Conservation (phyloP, 1,140 invertebrate genomes). For the Elymnias hypermnestra region DNA sequence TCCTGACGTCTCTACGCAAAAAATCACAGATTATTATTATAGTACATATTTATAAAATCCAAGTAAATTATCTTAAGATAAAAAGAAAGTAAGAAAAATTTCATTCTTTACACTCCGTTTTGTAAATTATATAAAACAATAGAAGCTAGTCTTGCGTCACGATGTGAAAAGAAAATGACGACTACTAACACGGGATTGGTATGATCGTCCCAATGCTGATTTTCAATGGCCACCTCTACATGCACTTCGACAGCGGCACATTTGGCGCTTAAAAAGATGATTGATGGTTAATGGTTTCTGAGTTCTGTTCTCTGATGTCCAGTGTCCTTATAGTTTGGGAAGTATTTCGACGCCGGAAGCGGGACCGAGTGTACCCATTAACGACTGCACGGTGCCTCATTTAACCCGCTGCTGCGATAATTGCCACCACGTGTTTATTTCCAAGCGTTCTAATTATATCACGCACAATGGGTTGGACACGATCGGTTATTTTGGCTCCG, state of each 20-base stretch:
- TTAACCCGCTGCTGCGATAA: slow-evolving; percentile 72
- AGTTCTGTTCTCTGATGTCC: slow-evolving; percentile 13
- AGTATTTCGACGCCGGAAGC: slow-evolving; percentile 44
- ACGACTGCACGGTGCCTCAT: slow-evolving; percentile 69
- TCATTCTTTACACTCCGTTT: no score
- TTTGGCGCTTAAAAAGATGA: no score
- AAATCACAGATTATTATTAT: no score
- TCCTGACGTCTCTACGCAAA: no score
- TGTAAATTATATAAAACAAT: no score
- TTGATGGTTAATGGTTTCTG: slow-evolving; percentile 7
- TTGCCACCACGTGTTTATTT: slow-evolving; percentile 75
- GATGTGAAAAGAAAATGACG: no score
- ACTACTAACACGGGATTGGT: no score
- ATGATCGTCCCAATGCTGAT: no score
- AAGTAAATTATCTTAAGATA: slow-evolving; percentile 6
- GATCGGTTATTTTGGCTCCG: slow-evolving; percentile 66
- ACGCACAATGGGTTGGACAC: slow-evolving; percentile 73
- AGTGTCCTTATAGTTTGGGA: slow-evolving; percentile 11
- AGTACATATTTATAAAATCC: slow-evolving; percentile 10
- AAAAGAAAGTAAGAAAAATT: no score
- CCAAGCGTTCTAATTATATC: slow-evolving; percentile 69
- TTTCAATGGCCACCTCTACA: no score
- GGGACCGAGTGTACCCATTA: slow-evolving; percentile 60
- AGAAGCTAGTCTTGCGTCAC: no score
- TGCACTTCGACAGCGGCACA: no score